Percentiles rank a stretch among this genome's conserved stretches.
Evolutionary conservation across 2,797 vertebrate genomes (phyloP).

Genomic region (Channa striata): DNA sequence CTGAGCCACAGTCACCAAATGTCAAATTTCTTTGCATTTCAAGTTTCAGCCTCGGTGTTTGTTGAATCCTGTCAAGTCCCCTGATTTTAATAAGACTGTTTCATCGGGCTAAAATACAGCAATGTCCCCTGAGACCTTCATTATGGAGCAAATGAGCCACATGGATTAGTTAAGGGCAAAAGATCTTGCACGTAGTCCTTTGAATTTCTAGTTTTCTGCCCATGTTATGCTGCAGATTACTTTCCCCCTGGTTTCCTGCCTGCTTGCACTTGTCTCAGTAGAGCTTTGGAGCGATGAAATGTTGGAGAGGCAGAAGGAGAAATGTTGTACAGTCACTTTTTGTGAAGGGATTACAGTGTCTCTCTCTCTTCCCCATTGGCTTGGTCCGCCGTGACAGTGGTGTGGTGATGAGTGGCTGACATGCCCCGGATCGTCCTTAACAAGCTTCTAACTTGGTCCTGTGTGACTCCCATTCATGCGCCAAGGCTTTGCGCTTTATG

Average conservation of each 20-base stretch:
- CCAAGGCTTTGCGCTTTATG: slow-evolving; percentile 42
- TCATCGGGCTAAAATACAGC: neutral
- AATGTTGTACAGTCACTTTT: slow-evolving; percentile 65
- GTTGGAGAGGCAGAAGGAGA: slow-evolving; percentile 37
- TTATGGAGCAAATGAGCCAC: slow-evolving; percentile 18
- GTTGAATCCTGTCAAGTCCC: neutral
- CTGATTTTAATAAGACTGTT: neutral
- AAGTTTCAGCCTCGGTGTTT: neutral
- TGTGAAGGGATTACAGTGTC: slow-evolving; percentile 72
- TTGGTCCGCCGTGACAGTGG: slow-evolving; percentile 67
- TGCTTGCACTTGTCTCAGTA: slow-evolving; percentile 31
- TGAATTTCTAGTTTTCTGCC: slow-evolving; percentile 3
- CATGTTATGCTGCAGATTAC: slow-evolving; percentile 20
- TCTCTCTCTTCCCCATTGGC: slow-evolving; percentile 73
- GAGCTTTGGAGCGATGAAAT: slow-evolving; percentile 37
- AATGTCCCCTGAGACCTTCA: neutral
- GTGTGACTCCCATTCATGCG: slow-evolving; percentile 61
- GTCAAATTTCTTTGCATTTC: too few species aligned
- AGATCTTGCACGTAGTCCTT: neutral
- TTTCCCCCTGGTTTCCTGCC: slow-evolving; percentile 1
- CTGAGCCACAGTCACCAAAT: too few species aligned
- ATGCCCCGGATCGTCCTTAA: slow-evolving; percentile 72
- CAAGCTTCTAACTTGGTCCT: slow-evolving; percentile 67
- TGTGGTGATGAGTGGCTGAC: slow-evolving; percentile 69
- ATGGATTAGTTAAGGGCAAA: neutral